phyloP scores from a whole-genome alignment of 2,888 invertebrate species.

The Erpobdella octoculata region DNA sequence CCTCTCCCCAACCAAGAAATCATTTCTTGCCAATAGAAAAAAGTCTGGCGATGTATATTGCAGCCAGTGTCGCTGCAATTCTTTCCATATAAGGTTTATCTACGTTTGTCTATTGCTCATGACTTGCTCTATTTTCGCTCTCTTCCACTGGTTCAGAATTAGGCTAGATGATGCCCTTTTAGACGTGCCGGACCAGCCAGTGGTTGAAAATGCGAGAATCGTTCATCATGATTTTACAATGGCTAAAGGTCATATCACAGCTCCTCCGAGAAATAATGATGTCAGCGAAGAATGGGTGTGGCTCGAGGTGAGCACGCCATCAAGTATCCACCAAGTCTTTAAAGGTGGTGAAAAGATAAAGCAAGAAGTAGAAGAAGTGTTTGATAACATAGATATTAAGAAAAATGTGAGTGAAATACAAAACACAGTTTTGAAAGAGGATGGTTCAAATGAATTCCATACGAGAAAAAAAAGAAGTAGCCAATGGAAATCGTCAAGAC shows the following conservation, averaged over 20 bases:
- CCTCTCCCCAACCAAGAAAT: background rate
- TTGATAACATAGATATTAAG: background rate
- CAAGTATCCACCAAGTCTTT: too few relatives aligned
- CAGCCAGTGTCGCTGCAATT: constrained; percentile 1
- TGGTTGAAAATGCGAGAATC: background rate
- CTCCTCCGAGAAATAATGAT: background rate
- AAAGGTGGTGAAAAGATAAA: background rate
- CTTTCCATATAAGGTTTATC: background rate
- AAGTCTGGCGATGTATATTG: background rate
- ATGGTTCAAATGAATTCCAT: background rate
- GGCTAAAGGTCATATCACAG: background rate
- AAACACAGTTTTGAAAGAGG: background rate
- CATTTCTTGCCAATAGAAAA: background rate
- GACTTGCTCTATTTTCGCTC: constrained; percentile 2
- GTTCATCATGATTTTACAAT: background rate
- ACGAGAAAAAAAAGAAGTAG: background rate
- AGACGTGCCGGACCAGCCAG: background rate
- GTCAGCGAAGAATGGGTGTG: constrained; percentile 1
- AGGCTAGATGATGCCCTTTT: background rate
- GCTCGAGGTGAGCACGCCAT: background rate
- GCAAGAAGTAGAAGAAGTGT: background rate
- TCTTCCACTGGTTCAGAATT: constrained; percentile 7
- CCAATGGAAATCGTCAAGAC: too few relatives aligned
- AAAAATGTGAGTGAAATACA: background rate
- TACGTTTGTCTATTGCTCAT: background rate